Evolutionary conservation across 2,113 vertebrate species (phyloP).

Genomic region (Cyanoderma ruficeps): DNA sequence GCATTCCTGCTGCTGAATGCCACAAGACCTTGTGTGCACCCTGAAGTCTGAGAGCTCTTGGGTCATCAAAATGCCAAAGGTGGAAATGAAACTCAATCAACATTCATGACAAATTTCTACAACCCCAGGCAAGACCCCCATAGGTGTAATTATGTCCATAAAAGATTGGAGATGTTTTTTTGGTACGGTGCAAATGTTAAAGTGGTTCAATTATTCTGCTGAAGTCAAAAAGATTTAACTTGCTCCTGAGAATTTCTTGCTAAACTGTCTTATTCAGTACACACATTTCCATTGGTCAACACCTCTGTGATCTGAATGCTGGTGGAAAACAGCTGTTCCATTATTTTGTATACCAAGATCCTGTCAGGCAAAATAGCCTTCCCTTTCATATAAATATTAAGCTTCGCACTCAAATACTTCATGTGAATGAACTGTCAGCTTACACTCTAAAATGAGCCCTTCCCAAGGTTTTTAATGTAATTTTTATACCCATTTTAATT

Average conservation of each 20-base stretch:
- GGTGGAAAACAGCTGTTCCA: not conserved
- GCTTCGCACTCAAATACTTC: not conserved
- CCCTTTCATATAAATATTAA: not conserved
- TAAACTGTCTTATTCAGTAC: not conserved
- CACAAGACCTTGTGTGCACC: not conserved
- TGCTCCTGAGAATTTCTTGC: not conserved
- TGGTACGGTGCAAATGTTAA: accelerated
- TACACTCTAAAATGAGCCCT: not conserved
- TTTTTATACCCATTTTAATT: not conserved
- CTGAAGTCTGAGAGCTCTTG: not conserved
- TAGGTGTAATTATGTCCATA: not conserved
- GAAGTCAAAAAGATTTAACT: not conserved
- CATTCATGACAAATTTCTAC: not conserved
- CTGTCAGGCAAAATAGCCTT: not conserved
- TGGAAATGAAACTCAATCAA: not conserved
- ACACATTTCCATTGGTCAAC: not conserved
- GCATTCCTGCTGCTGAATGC: accelerated
- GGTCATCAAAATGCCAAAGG: not conserved
- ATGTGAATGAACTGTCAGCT: not conserved
- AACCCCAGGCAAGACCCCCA: not conserved
- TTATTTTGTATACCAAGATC: not conserved
- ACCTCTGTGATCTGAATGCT: not conserved
- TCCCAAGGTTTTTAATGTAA: not conserved
- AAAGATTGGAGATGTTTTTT: not conserved
- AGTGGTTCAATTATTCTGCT: not conserved